These are phyloP conservation scores for Drosophila gaucha DNA, from an alignment of 2,888 invertebrate species.

Conservation along the genomic window DNA sequence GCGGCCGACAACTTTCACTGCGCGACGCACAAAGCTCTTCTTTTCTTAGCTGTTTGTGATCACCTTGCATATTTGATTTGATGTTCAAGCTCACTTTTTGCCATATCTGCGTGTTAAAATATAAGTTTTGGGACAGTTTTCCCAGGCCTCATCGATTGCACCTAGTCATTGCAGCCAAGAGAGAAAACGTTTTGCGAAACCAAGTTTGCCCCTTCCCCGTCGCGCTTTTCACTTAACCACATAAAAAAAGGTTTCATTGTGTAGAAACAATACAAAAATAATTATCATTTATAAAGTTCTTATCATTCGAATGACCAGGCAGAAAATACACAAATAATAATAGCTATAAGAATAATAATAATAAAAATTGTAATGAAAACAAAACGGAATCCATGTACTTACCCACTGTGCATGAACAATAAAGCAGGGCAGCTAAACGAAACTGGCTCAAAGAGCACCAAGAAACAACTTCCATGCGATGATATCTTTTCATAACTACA, in stretches of 20 bases:
- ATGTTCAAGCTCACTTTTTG: slow-evolving; percentile 30
- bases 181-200: slow-evolving; percentile 5
- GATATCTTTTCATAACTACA: slow-evolving; percentile 32
- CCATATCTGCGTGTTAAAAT: slow-evolving; percentile 27
- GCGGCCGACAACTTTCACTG: slow-evolving; percentile 71
- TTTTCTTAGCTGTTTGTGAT: slow-evolving; percentile 20
- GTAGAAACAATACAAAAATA: slow-evolving; percentile 33
- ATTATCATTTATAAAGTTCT: slow-evolving; percentile 51
- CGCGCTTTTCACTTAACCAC: slow-evolving; percentile 40
- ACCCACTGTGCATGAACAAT: slow-evolving; percentile 35
- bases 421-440: slow-evolving; percentile 43
- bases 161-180: slow-evolving; percentile 22
- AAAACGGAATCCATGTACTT: slow-evolving; percentile 53
- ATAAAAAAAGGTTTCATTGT: slow-evolving; percentile 41
- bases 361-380: slow-evolving; percentile 66
- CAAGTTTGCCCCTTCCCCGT: background rate
- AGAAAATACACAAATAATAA: slow-evolving; percentile 18
- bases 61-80: slow-evolving; percentile 54
- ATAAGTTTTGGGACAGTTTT: slow-evolving; percentile 7
- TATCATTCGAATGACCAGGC: slow-evolving; percentile 60
- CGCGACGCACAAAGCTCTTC: slow-evolving; percentile 30
- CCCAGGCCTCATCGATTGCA: slow-evolving; percentile 7
- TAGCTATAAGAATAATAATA: slow-evolving; percentile 23
- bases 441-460: slow-evolving; percentile 47
- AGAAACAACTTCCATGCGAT: slow-evolving; percentile 10